Evolutionary conservation across 2,797 vertebrate genomes (phyloP), one percentile per base, ranked within the genome.

Genomic region (Podargus strigoides): DNA sequence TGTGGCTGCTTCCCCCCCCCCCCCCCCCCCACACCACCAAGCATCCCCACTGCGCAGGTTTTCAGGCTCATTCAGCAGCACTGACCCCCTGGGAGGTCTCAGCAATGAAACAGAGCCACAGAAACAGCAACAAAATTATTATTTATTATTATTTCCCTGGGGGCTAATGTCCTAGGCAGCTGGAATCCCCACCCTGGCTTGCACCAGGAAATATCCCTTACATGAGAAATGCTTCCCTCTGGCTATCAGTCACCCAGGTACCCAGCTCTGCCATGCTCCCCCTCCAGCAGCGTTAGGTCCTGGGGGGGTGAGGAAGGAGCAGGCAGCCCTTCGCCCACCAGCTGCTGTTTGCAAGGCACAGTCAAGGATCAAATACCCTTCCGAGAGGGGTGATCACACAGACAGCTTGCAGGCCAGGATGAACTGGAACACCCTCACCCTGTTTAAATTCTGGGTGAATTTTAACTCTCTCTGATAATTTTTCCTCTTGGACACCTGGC

Each of bases 21-120:
- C 16, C n/a, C n/a, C 64, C 27, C 26, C 4, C 10, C 2, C 49
- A 23, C 41, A 3, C 7, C 1, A 1, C 13, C 1, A 3, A 42
- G 59, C 79, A 47, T 23, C 79, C 62, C 47, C 47, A 5, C 0
- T 1, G 28, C 0, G 2, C 49, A 26, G 34, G 34, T 60, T 64
- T 70, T 24, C 2, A 9, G 22, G 28, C 5, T 20, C 9, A 12
- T 16, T 26, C 46, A 14, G 64, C 28, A 11, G 15, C 6, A 50
- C 6, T 27, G 32, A 49, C 3, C 4, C 26, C 28, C 20, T 1
- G 0, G 15, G 26, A 70, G 42, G 8, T 39, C 36, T 50, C 72
- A 30, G 73, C 22, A 34, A 10, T 4, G 24, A 62, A 72, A 72
- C 7, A 28, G 3, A 46, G 8, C 6, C 44, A 28, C 56, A 34